Evolutionary conservation across 2,797 vertebrate genomes (phyloP), one percentile per base, ranked within the genome.

Genomic region (Danio kyathit): DNA sequence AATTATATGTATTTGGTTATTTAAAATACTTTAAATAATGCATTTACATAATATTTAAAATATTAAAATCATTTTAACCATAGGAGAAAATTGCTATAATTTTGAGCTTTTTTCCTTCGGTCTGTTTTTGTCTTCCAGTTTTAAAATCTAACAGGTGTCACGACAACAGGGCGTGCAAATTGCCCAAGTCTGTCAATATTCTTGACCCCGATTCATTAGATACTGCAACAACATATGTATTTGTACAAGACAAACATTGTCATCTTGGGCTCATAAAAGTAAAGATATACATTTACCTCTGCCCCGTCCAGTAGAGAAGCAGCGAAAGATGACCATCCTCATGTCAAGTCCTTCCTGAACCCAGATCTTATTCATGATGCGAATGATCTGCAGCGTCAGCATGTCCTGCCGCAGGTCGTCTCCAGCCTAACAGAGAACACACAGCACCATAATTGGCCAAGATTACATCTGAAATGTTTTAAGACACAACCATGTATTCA

Each of bases 301-400:
- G 0, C 95, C 96, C 0, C 96, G 92, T 60, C 98, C 97, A 0
- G 97, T 98, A 84, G 98, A 97, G 89, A 97, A 98, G 83, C 98
- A 99, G 71, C 94, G 96, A 89, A 97, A 99, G 85, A 97, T 96
- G 86, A 99, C 97, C 97, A 98, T 98, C 88, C 96, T 96, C 98
- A 99, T 98, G 86, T 99, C 97, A 90, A 99, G 92, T 46, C 96
- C 98, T 86, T 99, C 98, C 90, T 98, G 96, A 80, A 99, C 95
- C 98, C 98, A 98, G 91, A 99, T 98, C 91, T 97, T 98, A 91
- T 97, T 97, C 98, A 99, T 99, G 91, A 99, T 96, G 14, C 96
- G 95, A 75, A 99, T 99, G 92, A 98, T 95, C 92, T 99, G 97
- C 90, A 99, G 93, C 0, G 97, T 98, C 85, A 99, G 92, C 97